Base-by-base conservation (phyloP, 2,888 invertebrate species). In the Aproaerema taeniolella region DNA sequence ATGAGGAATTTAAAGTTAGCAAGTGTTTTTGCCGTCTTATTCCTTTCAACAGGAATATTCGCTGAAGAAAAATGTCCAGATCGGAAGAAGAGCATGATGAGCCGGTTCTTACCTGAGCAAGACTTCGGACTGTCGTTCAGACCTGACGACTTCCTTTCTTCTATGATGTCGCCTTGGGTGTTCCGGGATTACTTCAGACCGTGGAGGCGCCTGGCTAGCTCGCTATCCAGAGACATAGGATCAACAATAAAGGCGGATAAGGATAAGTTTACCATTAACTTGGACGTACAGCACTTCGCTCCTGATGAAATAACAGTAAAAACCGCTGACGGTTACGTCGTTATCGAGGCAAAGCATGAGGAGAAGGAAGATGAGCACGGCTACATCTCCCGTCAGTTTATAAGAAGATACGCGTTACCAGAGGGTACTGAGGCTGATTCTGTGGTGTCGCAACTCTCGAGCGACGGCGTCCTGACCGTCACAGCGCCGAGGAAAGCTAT, bases 291-390 rank as follows among this genome's bases (percentile, higher is more conserved):
- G 47, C 91, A 93, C 50, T 94, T 93, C 55, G 70, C 88, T 2
- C 93, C 94, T 0, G 89, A 90, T 31, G 94, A 94, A 58, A 89
- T 95, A 29, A 82, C 87, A 0, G 93, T 95, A 1, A 93, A 92
- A 65, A 91, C 91, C 0, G 87, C 89, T 0, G 92, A 92, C 37
- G 88, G 90, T 34, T 86, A 75, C 34, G 86, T 94, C 8, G 82
- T 93, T 2, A 80, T 93, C 6, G 93, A 94, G 62, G 93, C 91
- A 0, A 92, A 91, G 59, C 94, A 94, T 53, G 92, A 92, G 51
- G 93, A 94, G 57, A 91, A 90, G 53, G 87, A 90, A 43, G 93
- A 93, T 52, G 90, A 91, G 14, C 91, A 92, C 53, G 93, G 93
- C 0, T 91, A 82, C 49, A 88, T 93, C 36, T 90, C 92, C 0